These are phyloP conservation scores for Falco concolor DNA, from an alignment of 2,797 vertebrate species.

Conservation along the genomic window DNA sequence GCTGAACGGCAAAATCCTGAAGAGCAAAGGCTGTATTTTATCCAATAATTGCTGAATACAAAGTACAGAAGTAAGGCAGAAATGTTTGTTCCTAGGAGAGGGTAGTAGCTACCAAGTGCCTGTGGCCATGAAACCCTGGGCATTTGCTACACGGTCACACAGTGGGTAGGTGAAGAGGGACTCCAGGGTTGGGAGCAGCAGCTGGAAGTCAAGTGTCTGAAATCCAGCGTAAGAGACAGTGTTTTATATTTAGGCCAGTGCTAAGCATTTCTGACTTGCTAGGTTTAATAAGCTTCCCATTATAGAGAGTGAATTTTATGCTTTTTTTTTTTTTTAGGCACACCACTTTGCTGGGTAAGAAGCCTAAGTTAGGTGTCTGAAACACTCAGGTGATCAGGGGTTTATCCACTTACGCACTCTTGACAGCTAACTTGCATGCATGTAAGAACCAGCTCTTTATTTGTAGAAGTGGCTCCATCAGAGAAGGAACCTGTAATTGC, in stretches of 20 bases:
- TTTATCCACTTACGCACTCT: background rate
- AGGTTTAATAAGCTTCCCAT: background rate
- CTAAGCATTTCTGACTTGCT: background rate
- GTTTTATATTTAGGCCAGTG: background rate
- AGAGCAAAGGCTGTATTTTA: background rate
- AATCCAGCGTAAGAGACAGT: background rate
- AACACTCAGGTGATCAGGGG: rapidly evolving
- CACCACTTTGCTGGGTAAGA: background rate
- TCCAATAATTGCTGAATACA: background rate
- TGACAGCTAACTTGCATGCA: too few species aligned
- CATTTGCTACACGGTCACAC: rapidly evolving
- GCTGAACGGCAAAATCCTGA: background rate
- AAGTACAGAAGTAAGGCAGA: background rate
- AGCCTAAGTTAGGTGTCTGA: background rate
- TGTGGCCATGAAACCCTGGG: background rate
- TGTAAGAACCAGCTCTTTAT: background rate
- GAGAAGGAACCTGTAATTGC: background rate
- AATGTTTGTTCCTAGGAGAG: background rate
- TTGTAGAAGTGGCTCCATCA: background rate
- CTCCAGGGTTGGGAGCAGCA: background rate
- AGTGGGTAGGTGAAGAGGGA: background rate
- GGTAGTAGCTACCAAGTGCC: too few species aligned
- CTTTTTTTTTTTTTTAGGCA: background rate
- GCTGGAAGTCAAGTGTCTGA: background rate
- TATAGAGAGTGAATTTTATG: background rate